Percentiles rank a stretch among this genome's conserved stretches.
These are phyloP conservation scores for silkworm (Bombyx mori) DNA, from an alignment of 1,140 invertebrate genomes.

Conservation along the genomic window DNA sequence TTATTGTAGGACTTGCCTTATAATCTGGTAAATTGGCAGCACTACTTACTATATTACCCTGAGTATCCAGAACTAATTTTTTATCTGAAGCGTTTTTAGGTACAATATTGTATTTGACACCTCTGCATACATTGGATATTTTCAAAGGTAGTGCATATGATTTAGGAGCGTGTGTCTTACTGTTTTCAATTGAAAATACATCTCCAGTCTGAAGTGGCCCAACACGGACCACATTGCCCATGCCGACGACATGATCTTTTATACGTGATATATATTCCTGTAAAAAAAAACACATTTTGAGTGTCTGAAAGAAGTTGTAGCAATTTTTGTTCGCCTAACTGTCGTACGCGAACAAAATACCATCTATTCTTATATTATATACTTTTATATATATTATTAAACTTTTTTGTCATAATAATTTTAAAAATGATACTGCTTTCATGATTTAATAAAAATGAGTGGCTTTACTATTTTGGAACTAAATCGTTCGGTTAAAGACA, in stretches of 20 bases:
- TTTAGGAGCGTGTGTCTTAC: constrained; percentile 54
- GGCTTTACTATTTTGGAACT: no score
- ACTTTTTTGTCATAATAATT: no score
- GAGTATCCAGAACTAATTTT: constrained; percentile 61
- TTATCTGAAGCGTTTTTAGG: constrained; percentile 69
- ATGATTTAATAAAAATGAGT: no score
- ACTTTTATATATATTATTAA: no score
- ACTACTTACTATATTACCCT: constrained; percentile 66
- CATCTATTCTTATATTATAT: no score
- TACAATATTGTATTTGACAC: constrained; percentile 65
- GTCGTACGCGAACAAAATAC: no score
- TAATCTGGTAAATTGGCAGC: constrained; percentile 66
- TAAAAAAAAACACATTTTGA: constrained; percentile 28
- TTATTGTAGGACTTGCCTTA: constrained; percentile 61
- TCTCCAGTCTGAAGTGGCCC: constrained; percentile 64
- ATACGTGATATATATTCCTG: constrained; percentile 77
- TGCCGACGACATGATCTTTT: constrained; percentile 75
- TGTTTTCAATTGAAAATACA: constrained; percentile 55
- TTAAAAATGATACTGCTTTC: no score
- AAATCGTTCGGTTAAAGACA: no score
- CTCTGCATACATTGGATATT: constrained; percentile 62
- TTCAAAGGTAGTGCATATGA: constrained; percentile 67
- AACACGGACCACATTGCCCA: constrained; percentile 73
- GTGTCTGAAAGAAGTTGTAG: no score
- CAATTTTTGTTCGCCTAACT: no score